Percentiles rank a stretch among this genome's conserved stretches.
Conservation (phyloP, 2,888 invertebrate genomes). For the Volucella bombylans region DNA sequence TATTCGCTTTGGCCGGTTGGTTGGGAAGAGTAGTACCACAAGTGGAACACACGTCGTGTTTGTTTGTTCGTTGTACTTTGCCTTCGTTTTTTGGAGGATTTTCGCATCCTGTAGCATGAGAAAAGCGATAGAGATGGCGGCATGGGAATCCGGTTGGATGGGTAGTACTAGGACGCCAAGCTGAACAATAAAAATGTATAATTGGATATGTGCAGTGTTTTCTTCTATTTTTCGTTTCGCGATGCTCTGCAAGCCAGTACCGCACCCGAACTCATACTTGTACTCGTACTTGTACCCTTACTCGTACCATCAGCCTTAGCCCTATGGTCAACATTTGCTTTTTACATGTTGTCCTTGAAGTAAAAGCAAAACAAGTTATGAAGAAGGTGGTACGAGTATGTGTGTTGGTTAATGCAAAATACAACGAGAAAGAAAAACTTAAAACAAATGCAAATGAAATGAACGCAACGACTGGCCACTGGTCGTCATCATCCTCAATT, state of each 20-base stretch:
- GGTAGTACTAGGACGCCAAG: conserved; percentile 64
- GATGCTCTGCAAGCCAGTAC: conserved; percentile 37
- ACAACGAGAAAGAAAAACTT: conserved; percentile 64
- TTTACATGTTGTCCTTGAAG: conserved; percentile 74
- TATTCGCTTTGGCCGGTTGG: conserved; percentile 28
- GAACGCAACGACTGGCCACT: conserved; percentile 74
- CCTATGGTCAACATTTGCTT: conserved; percentile 73
- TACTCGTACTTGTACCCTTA: too few relatives aligned
- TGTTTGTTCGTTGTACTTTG: conserved; percentile 69
- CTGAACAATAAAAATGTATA: conserved; percentile 74
- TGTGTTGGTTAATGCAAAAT: conserved; percentile 72
- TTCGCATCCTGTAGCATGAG: conserved; percentile 63
- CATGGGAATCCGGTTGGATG: conserved; percentile 28
- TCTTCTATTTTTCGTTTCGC: conserved; percentile 68
- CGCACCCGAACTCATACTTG: not conserved
- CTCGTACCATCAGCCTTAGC: conserved; percentile 33
- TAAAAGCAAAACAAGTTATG: conserved; percentile 70
- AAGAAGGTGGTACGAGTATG: conserved; percentile 61
- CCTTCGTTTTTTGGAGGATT: conserved; percentile 70
- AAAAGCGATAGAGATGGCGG: conserved; percentile 61
- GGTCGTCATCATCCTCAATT: conserved; percentile 61
- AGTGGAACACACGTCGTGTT: conserved; percentile 74
- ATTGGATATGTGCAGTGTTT: conserved; percentile 74
- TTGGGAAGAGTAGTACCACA: conserved; percentile 68
- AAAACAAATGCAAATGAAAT: conserved; percentile 74